Evolutionary conservation across 2,113 vertebrate species (phyloP).

Genomic region (Dipodomys stephensi): DNA sequence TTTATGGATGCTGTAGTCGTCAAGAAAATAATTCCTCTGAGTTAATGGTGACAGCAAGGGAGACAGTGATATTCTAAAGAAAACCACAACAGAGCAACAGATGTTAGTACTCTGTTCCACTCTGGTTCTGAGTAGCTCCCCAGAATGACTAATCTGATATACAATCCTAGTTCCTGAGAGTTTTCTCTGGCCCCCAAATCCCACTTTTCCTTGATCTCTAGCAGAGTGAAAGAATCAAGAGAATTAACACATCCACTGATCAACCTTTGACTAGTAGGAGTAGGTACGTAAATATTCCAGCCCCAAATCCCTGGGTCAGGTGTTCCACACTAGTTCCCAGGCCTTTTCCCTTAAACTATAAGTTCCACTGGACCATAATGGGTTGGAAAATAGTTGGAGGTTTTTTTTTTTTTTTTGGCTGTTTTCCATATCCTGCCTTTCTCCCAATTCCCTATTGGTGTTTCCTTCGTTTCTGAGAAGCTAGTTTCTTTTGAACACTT

Average conservation of each 20-base stretch:
- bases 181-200: neutral
- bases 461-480: neutral
- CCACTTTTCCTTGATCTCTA: neutral
- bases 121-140: neutral
- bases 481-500: neutral
- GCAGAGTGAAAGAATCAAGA: neutral
- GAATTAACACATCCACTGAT: neutral
- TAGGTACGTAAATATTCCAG: no score
- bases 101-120: no score
- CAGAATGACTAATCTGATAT: neutral
- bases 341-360: neutral
- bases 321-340: neutral
- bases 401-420: neutral
- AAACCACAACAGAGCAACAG: fast-evolving
- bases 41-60: neutral
- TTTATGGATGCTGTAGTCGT: neutral
- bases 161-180: neutral
- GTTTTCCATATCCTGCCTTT: neutral
- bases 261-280: neutral
- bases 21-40: neutral
- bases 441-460: neutral
- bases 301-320: neutral
- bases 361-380: neutral
- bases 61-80: neutral
- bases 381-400: neutral